These are phyloP conservation scores for Nudaria mundana DNA, from an alignment of 2,888 invertebrate genomes.

Conservation along the genomic window DNA sequence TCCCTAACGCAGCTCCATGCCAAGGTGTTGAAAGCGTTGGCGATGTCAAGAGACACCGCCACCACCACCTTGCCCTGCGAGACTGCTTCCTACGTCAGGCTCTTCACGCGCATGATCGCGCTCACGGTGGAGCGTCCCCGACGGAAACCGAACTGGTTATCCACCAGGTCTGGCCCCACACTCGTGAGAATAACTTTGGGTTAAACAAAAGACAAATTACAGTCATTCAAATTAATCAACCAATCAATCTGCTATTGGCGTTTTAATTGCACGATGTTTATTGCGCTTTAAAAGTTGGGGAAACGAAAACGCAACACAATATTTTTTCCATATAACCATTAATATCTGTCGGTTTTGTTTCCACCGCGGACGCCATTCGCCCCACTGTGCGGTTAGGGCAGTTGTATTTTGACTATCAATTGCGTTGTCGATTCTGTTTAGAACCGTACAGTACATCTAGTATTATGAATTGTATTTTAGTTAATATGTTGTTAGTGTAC, in stretches of 20 bases:
- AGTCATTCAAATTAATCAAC: slow-evolving; percentile 55
- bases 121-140: too few relatives aligned
- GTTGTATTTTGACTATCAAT: slow-evolving; percentile 33
- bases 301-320: slow-evolving; percentile 82
- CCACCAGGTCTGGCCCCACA: too few relatives aligned
- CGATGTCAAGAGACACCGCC: too few relatives aligned
- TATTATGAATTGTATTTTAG: not conserved
- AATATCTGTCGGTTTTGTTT: slow-evolving; percentile 86
- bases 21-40: too few relatives aligned
- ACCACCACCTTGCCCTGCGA: too few relatives aligned
- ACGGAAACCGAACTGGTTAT: too few relatives aligned
- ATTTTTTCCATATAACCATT: slow-evolving; percentile 85
- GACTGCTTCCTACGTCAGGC: too few relatives aligned
- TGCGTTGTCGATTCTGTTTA: slow-evolving; percentile 26
- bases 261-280: slow-evolving; percentile 77
- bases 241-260: slow-evolving; percentile 75
- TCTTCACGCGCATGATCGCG: too few relatives aligned
- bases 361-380: slow-evolving; percentile 64
- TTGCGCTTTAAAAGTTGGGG: slow-evolving; percentile 77
- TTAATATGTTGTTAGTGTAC: not conserved
- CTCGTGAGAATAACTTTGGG: too few relatives aligned
- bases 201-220: slow-evolving; percentile 3
- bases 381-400: slow-evolving; percentile 59
- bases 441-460: slow-evolving; percentile 14
- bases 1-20: too few relatives aligned